Base-by-base conservation (phyloP, 2,797 vertebrate species). In the Labeo calbasu region DNA sequence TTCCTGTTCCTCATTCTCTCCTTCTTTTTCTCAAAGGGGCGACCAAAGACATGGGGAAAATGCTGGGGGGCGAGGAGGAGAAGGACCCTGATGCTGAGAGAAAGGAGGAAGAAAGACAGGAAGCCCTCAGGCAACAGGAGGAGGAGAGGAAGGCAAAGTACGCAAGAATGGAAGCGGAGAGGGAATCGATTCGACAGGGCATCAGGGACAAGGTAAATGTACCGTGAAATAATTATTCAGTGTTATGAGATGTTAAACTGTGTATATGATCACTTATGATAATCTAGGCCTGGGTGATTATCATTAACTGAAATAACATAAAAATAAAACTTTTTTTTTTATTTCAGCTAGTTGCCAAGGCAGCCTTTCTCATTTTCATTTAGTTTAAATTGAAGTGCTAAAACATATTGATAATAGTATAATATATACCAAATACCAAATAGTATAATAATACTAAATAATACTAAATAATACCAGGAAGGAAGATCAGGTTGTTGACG, bases 21-120 rank as follows among this genome's bases (percentile, higher is more conserved):
- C 28, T 53, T 36, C 32, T 84, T 17, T 69, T 55, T 40, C 75
- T 32, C 66, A 88, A 92, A 99, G 98, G 98, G 88, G 98, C 98
- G 91, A 99, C 98, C 92, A 99, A 99, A 94, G 98, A 99, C 94
- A 98, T 99, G 98, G 98, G 97, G 2, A 99, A 99, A 93, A 99
- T 99, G 98, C 93, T 99, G 0, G 97, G 98, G 21, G 98, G 97
- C 0, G 97, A 99, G 77, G 97, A 99, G 90, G 97, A 99, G 92
- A 99, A 99, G 91, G 98, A 99, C 87, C 98, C 98, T 0, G 98
- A 99, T 75, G 98, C 98, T 0, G 96, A 96, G 88, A 99, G 99
- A 46, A 99, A 99, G 86, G 97, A 99, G 87, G 98, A 99, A 83
- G 98, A 99, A 86, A 92, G 97, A 14, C 97, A 98, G 94, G 98